Evolutionary conservation across 2,888 invertebrate genomes (phyloP).

Genomic region (Polyploca ridens): DNA sequence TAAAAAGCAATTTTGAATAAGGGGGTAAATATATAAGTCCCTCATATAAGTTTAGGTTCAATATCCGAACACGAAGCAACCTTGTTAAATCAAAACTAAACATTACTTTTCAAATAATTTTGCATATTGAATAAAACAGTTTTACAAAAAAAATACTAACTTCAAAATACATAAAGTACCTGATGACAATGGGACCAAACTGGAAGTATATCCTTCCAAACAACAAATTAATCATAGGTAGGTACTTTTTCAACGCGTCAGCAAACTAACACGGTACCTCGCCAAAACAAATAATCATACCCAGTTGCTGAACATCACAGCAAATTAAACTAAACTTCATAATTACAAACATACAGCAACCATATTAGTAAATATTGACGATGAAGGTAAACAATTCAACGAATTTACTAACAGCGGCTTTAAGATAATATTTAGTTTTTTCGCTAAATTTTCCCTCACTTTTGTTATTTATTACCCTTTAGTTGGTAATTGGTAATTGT

Average conservation of each 20-base stretch:
- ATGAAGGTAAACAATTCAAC: slow-evolving; percentile 31
- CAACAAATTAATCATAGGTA: neutral
- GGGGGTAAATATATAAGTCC: too few relatives aligned
- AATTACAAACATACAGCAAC: slow-evolving; percentile 24
- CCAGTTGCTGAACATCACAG: slow-evolving; percentile 32
- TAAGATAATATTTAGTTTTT: slow-evolving; percentile 24
- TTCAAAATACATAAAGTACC: too few relatives aligned
- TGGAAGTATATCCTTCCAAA: too few relatives aligned
- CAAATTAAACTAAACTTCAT: slow-evolving; percentile 27
- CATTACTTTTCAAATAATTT: too few relatives aligned
- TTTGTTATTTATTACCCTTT: neutral
- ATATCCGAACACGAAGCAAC: too few relatives aligned
- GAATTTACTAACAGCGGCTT: slow-evolving; percentile 20
- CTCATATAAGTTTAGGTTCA: too few relatives aligned
- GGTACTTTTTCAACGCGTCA: slow-evolving; percentile 19
- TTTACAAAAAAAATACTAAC: too few relatives aligned
- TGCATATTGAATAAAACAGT: too few relatives aligned
- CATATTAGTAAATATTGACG: slow-evolving; percentile 26
- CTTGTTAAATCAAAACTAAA: too few relatives aligned
- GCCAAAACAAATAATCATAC: slow-evolving; percentile 31
- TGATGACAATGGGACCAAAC: too few relatives aligned
- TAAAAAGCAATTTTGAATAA: too few relatives aligned
- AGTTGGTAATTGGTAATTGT: neutral
- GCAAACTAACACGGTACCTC: slow-evolving; percentile 19
- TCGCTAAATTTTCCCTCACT: slow-evolving; percentile 11